phyloP scores from a whole-genome alignment of 2,888 invertebrate genomes.

The Sepioteuthis lessoniana region DNA sequence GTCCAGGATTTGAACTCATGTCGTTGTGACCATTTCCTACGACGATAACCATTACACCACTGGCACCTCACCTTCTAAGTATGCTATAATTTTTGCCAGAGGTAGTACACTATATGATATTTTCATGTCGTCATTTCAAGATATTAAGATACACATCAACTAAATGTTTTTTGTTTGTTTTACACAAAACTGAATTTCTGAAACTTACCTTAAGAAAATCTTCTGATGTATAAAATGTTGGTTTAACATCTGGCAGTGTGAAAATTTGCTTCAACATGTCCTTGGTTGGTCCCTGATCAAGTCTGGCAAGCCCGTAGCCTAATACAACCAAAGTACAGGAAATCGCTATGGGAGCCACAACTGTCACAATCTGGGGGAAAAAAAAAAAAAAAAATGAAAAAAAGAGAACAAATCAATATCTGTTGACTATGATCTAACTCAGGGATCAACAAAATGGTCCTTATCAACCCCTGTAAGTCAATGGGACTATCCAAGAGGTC shows the following conservation, averaged over 20 bases:
- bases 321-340: slow-evolving; percentile 62
- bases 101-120: too few species aligned
- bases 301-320: slow-evolving; percentile 65
- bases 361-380: slow-evolving; percentile 59
- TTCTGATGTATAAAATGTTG: slow-evolving; percentile 37
- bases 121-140: too few species aligned
- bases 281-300: slow-evolving; percentile 60
- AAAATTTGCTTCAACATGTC: slow-evolving; percentile 56
- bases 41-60: too few species aligned
- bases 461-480: too few species aligned
- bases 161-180: background rate
- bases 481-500: too few species aligned
- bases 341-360: slow-evolving; percentile 64
- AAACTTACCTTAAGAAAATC: slow-evolving; percentile 43
- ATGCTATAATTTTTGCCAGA: too few species aligned
- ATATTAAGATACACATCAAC: too few species aligned
- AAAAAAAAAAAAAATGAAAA: background rate
- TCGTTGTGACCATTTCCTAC: too few species aligned
- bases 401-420: background rate
- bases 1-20: too few species aligned
- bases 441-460: too few species aligned
- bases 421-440: too few species aligned
- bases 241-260: slow-evolving; percentile 44
- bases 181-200: background rate
- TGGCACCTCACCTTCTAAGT: too few species aligned